Evolutionary conservation across 2,888 invertebrate genomes (phyloP), one percentile per base, ranked within the genome.

Genomic region (Ischnus inquisitorius): DNA sequence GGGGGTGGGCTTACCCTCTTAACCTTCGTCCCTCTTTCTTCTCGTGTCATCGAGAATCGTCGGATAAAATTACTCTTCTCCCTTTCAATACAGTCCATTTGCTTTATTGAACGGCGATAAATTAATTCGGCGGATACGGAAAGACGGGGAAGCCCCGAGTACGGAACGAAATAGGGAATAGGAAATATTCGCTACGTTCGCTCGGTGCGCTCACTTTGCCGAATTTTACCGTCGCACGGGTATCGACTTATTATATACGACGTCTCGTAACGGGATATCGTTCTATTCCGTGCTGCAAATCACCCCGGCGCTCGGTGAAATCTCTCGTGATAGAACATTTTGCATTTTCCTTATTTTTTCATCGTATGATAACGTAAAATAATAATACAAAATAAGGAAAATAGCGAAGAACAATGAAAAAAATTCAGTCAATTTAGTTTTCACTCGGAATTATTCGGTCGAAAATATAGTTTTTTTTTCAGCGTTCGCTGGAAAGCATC

Each of bases 21-120:
- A 71, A 46, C 14, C 77, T 28, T 68, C 41, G 22, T 72, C 69
- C 25, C 12, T 25, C 22, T 25, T 39, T 48, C 14, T 34, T 54
- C 54, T 54, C 69, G 22, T 62, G 65, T 71, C 41, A 75, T 65
- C 64, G 57, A 51, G n/a, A 39, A 22, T 64, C 48, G 28, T 57
- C 46, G 5, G 28, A 51, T 69, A 57, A 69, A 46, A 57, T 71
- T 28, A 46, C 46, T 78, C 64, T 68, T 60, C 64, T 25, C 54
- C 41, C 43, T 34, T 48, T 34, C 67, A 39, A 3, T 57, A 22
- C 57, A 41, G 72, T 72, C 72, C 72, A 60, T 67, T 78, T 68
- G 60, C 57, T 65, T 72, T 62, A 74, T 82, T 64, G 57, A 68
- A 69, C 79, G 60, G 41, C 51, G 54, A 62, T 65, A 75, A 72